Conservation (phyloP, 1,140 invertebrate species). For the Zaprionus capensis region DNA sequence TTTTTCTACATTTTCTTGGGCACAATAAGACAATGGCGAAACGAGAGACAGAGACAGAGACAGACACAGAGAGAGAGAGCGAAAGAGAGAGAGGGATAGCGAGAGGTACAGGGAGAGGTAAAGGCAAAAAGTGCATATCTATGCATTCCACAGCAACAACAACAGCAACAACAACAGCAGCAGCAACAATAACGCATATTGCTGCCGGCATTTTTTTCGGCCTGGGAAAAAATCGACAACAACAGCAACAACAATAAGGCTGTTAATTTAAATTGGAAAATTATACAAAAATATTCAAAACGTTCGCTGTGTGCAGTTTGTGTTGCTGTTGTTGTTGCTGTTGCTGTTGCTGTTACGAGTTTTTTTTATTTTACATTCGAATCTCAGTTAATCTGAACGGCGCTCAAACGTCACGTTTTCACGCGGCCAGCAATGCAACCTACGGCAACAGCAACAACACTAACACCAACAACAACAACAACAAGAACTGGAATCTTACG, state of each 20-base stretch:
- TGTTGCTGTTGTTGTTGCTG: slow-evolving; percentile 31
- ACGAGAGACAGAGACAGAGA: slow-evolving; percentile 9
- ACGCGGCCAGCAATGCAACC: slow-evolving; percentile 72
- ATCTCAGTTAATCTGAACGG: slow-evolving; percentile 74
- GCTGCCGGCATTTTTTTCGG: slow-evolving; percentile 60
- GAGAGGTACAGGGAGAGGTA: slow-evolving; percentile 7
- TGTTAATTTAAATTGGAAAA: slow-evolving; percentile 83
- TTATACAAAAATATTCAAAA: slow-evolving; percentile 83
- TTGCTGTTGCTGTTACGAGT: slow-evolving; percentile 42
- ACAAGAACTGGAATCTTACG: slow-evolving; percentile 51
- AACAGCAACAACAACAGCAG: slow-evolving; percentile 17
- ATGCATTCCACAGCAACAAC: slow-evolving; percentile 47
- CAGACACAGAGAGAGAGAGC: not conserved
- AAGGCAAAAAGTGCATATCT: slow-evolving; percentile 55
- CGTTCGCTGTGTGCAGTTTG: slow-evolving; percentile 50
- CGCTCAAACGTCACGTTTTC: slow-evolving; percentile 80
- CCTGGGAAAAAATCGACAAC: slow-evolving; percentile 73
- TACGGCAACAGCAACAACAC: slow-evolving; percentile 45
- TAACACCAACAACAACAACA: slow-evolving; percentile 30
- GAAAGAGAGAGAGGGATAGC: not conserved
- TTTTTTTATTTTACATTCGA: slow-evolving; percentile 59
- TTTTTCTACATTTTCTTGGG: slow-evolving; percentile 26
- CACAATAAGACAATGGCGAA: slow-evolving; percentile 42
- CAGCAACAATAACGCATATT: slow-evolving; percentile 65
- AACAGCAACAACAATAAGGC: slow-evolving; percentile 51